Evolutionary conservation across 1,140 invertebrate species (phyloP).

Genomic region (Galendromus occidentalis): DNA sequence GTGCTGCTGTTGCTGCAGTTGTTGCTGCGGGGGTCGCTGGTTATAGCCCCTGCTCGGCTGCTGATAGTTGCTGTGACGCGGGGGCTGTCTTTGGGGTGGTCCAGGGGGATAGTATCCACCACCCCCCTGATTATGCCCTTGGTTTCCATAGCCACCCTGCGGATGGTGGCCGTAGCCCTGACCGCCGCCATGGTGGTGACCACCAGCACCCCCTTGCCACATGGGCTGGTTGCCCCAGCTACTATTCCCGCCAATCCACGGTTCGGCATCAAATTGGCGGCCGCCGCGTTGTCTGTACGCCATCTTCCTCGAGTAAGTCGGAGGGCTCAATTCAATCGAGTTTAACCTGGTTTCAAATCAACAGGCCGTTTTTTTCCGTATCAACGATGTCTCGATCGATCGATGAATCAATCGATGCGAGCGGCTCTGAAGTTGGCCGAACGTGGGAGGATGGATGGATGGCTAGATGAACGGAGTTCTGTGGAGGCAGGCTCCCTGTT

Average conservation of each 20-base stretch:
- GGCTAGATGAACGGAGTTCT: no score
- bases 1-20: neutral
- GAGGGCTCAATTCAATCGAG: no score
- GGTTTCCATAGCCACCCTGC: slow-evolving; percentile 11
- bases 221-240: slow-evolving; percentile 1
- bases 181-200: neutral
- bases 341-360: no score
- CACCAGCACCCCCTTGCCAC: slow-evolving; percentile 3
- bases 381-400: no score
- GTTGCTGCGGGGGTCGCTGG: neutral
- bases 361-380: no score
- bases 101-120: no score
- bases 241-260: neutral
- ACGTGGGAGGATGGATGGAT: no score
- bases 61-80: neutral
- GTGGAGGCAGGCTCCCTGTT: no score
- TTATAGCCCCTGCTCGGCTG: neutral
- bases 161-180: neutral
- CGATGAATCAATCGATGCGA: no score
- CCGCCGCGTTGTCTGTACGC: slow-evolving; percentile 7
- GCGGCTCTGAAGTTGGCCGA: no score
- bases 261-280: neutral
- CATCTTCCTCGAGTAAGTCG: neutral
- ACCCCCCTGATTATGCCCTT: neutral
- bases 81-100: no score